Base-by-base conservation (phyloP, 2,888 invertebrate genomes). In the Synergus laeviventris region DNA sequence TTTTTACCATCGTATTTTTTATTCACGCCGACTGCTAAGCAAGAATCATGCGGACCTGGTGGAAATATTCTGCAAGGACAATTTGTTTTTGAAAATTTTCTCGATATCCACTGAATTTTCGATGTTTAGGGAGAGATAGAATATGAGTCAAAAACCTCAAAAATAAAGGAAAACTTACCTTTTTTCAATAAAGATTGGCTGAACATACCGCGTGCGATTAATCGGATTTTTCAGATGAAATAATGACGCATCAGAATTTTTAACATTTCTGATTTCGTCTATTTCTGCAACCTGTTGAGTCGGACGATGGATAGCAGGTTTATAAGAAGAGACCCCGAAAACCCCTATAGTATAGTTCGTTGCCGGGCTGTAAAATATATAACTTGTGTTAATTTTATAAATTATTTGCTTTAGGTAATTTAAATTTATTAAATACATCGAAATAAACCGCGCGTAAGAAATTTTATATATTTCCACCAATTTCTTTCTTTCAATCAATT, bases 241-340 rank as follows among this genome's bases (percentile, higher is more conserved):
- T 36, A 97, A 87, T 4, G 93, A 87, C 0, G 94, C 92, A 87
- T 94, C 93, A 18, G 93, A 94, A 39, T 91, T 91, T 45, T 93
- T 92, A 16, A 96, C 89, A 2, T 89, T 88, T 81, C 93, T 93
- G 7, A 93, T 92, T 42, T 93, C 93, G 81, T 94, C 93, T 4
- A 97, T 92, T 76, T 92, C 91, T 42, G 92, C 91, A n/a, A 93
- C 92, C 91, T 96, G 94, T 87, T 97, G 96, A 86, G 94, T 93
- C 5, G 95, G 94, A 59, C 95, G 94, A 78, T 92, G 91, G 7
- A 93, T 91, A 70, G 92, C 91, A 54, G 92, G 90, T 79, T 94
- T 91, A 0, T 93, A 92, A 86, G 93, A 93, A 18, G 94, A 93
- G 24, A 94, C 93, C n/a, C 97, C 97, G 61, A 96, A 89, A 12